Percentiles rank a stretch among this genome's conserved stretches.
Evolutionary conservation across 1,140 invertebrate species (phyloP).

Genomic region (Berghia stephanieae): DNA sequence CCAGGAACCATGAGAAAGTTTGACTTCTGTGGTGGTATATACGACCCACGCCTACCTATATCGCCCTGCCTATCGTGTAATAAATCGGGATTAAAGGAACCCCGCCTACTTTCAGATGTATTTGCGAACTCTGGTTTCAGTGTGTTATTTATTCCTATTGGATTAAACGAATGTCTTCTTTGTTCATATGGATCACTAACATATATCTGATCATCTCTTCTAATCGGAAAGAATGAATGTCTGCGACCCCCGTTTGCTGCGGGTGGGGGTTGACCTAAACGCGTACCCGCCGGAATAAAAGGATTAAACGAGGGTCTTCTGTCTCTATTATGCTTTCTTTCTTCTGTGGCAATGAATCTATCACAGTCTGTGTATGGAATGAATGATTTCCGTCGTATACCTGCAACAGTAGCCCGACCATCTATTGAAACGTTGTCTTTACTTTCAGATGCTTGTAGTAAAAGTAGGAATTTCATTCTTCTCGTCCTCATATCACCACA

Average conservation of each 20-base stretch:
- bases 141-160: slow-evolving; percentile 12
- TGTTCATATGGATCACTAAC: slow-evolving; percentile 10
- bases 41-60: not conserved
- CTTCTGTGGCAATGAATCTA: slow-evolving; percentile 11
- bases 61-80: not conserved
- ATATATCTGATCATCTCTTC: slow-evolving; percentile 18
- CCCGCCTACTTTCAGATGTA: not conserved
- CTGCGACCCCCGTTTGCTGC: slow-evolving; percentile 13
- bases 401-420: not conserved
- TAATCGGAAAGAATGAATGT: slow-evolving; percentile 24
- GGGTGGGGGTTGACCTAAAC: slow-evolving; percentile 4
- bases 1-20: slow-evolving; percentile 18
- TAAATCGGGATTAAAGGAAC: not conserved
- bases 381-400: slow-evolving; percentile 14
- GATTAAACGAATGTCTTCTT: slow-evolving; percentile 23
- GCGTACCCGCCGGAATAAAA: not conserved
- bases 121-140: slow-evolving; percentile 21
- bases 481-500: slow-evolving; percentile 29
- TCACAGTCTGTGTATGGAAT: slow-evolving; percentile 17
- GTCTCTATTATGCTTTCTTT: slow-evolving; percentile 13
- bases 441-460: slow-evolving; percentile 27
- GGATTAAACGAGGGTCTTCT: slow-evolving; percentile 29
- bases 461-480: slow-evolving; percentile 29
- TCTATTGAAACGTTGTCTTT: not conserved
- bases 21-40: not conserved